Base-by-base conservation (phyloP, 2,797 vertebrate genomes). In the Astyanax mexicanus region DNA sequence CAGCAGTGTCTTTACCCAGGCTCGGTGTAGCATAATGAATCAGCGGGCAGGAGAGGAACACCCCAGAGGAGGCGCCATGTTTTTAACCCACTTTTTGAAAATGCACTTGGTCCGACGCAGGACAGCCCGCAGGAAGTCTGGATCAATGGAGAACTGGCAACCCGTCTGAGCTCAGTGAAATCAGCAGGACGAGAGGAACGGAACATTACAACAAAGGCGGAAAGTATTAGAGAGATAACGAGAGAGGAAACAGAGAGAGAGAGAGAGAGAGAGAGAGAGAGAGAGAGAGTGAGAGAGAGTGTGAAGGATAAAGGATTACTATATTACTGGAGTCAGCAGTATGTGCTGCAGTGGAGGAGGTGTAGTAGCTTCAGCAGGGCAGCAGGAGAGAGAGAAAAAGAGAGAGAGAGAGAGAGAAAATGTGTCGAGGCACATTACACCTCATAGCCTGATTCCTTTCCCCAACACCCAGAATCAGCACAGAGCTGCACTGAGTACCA, bases 31-130 rank as follows among this genome's bases (percentile, higher is more conserved):
- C 78, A 62, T 84, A 77, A 84, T 81, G 82, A 80, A 66, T 75
- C 51, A 67, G 70, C 58, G 55, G 76, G 72, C 49, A 67, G 62
- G 60, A 62, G 54, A 71, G 42, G 71, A 65, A 44, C 47, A 71
- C 65, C 45, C 79, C 69, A 23, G 74, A 72, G 77, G 61, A 65
- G 58, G 38, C 23, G 58, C 45, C 69, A 79, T 81, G 82, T 81
- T 83, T 81, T 79, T 79, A 83, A 76, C 79, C 82, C 60, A 75
- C 76, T 81, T 81, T 76, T 81, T 71, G 32, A 69, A 81, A 80
- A 58, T 52, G 61, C 72, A 40, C 40, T n/a, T 6, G 66, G 66
- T 72, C 66, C 67, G 79, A 78, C 45, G 8, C 23, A 25, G 54
- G 44, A 35, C 51, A 72, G 55, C 29, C 51, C 44, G 65, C 58